Base-by-base conservation (phyloP, 2,113 vertebrate genomes). In the Aplodontia rufa region DNA sequence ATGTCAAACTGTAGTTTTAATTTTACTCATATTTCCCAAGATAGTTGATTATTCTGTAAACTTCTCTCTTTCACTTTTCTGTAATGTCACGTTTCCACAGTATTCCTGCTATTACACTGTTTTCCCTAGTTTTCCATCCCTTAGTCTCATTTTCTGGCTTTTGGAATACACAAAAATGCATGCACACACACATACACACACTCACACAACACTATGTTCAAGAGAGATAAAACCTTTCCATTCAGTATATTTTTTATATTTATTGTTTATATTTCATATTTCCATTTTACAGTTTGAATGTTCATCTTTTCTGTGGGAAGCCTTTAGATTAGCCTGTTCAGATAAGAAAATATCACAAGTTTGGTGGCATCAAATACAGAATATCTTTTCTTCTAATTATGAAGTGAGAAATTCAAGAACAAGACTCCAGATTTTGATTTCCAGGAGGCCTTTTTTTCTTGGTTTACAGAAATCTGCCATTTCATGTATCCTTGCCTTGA, bases 31-130 rank as follows among this genome's bases (percentile, higher is more conserved):
- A 26, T 19, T 87, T n/a, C 10, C 75, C 13, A 11, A n/a, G 42
- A 45, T 9, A n/a, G 9, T 62, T 68, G 26, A 74, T 49, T 75
- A 40, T 62, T 72, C 66, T 66, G 4, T 37, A 64, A 80, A 47
- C 28, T n/a, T 26, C 26, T 51, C 8, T 90, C 8, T 22, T 32
- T 64, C 47, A n/a, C 69, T 78, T 42, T 6, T 14, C 55, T 47
- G 0, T n/a, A 20, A 24, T 78, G 5, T 6, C 1, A 45, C 8
- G 42, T n/a, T 24, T 37, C 1, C n/a, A n/a, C n/a, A n/a, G n/a
- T n/a, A n/a, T n/a, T n/a, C 3, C 8, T 69, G 11, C 30, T 26
- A 7, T n/a, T 49, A 2, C 40, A 30, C 30, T 89, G 2, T 49
- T 83, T 71, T 5, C 8, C 30, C 3, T 58, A n/a, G n/a, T 12